Conservation (phyloP, 2,888 invertebrate species). For the Branchipolynoe longqiensis region DNA sequence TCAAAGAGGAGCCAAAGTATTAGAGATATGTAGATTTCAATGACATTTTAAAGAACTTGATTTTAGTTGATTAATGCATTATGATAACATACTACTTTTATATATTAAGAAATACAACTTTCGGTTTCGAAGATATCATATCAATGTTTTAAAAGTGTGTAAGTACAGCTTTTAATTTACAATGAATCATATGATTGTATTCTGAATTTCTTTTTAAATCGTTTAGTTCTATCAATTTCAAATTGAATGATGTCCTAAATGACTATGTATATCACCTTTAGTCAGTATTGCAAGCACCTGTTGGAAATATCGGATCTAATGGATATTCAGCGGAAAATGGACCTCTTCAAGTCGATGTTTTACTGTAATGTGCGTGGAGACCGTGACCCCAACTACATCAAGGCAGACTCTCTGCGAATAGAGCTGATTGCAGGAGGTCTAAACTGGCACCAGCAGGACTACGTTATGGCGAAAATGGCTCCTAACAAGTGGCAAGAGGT, state of each 20-base stretch:
- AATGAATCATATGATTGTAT: background rate
- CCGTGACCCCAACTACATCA: constrained; percentile 79
- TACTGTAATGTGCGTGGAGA: constrained; percentile 78
- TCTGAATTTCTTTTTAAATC: background rate
- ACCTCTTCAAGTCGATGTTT: constrained; percentile 73
- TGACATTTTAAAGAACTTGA: too few species aligned
- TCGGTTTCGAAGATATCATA: background rate
- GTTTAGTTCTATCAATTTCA: background rate
- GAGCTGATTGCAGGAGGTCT: constrained; percentile 81
- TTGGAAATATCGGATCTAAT: constrained; percentile 79
- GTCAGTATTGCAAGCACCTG: constrained; percentile 78
- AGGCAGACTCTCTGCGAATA: constrained; percentile 78
- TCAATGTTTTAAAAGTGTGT: background rate
- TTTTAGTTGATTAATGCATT: too few species aligned
- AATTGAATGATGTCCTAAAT: too few species aligned
- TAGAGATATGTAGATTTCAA: too few species aligned
- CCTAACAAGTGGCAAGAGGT: constrained; percentile 80
- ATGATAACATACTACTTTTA: too few species aligned
- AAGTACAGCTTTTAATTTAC: too few species aligned
- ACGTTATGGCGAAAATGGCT: constrained; percentile 78
- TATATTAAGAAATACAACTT: too few species aligned
- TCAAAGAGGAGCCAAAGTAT: too few species aligned
- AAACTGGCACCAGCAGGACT: constrained; percentile 81
- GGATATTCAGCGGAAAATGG: constrained; percentile 81
- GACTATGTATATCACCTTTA: constrained; percentile 69